Percentiles rank a stretch among this genome's conserved stretches.
These are phyloP conservation scores for Sesia apiformis DNA, from an alignment of 2,888 invertebrate species.

Conservation along the genomic window DNA sequence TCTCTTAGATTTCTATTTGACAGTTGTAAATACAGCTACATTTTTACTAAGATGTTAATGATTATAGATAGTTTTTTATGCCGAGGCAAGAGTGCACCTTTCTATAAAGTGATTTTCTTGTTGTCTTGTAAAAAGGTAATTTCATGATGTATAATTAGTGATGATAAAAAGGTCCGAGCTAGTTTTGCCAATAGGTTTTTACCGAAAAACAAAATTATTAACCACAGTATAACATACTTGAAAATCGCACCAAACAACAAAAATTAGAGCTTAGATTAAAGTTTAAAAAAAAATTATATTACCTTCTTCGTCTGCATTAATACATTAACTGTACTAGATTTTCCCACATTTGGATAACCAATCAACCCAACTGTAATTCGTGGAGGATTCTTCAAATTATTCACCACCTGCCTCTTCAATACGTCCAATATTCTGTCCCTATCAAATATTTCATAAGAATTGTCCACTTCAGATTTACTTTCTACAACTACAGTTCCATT, in stretches of 20 bases:
- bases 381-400: slow-evolving; percentile 55
- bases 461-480: slow-evolving; percentile 28
- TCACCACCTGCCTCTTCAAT: slow-evolving; percentile 74
- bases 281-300: slow-evolving; percentile 4
- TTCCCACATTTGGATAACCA: slow-evolving; percentile 99
- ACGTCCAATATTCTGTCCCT: slow-evolving; percentile 82
- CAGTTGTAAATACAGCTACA: no score
- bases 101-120: no score
- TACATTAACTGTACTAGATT: slow-evolving; percentile 98
- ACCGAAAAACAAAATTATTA: no score
- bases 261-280: background rate
- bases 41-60: no score
- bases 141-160: no score
- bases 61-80: no score
- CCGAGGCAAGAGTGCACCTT: no score
- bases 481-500: slow-evolving; percentile 1
- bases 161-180: no score
- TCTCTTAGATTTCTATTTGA: background rate
- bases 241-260: no score
- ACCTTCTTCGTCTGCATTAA: slow-evolving; percentile 89
- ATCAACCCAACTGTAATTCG: slow-evolving; percentile 92
- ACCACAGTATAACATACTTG: no score
- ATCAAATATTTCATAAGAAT: slow-evolving; percentile 77
- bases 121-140: no score
- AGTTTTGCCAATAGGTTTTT: no score